These are phyloP conservation scores for Montipora sp. DNA, from an alignment of 64 coral and sea anemone genomes.

Conservation along the genomic window DNA sequence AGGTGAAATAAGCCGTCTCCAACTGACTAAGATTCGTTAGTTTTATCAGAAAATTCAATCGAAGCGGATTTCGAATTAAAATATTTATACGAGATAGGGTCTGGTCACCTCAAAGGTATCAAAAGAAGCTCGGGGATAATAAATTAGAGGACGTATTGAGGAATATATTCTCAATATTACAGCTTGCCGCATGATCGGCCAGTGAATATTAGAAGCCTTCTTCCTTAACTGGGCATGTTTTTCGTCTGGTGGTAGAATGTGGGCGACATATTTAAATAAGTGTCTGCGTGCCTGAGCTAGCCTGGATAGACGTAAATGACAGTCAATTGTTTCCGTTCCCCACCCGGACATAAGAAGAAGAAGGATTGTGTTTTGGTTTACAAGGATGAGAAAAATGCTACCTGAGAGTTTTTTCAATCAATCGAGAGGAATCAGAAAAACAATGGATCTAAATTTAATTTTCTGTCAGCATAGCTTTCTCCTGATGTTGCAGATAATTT, in stretches of 20 bases:
- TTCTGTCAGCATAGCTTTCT: not conserved
- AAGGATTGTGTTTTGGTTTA: not conserved
- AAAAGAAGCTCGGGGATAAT: not conserved
- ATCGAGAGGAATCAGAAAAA: not conserved
- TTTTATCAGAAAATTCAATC: not conserved
- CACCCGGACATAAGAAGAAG: not conserved
- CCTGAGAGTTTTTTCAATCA: no score
- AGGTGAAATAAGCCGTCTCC: no score
- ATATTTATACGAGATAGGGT: conserved; percentile 19
- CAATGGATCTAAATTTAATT: not conserved
- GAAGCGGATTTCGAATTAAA: not conserved
- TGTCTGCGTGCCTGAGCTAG: conserved; percentile 24
- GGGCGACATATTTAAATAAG: not conserved
- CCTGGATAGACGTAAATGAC: conserved; percentile 24
- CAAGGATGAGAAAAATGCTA: no score
- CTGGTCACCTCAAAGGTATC: not conserved
- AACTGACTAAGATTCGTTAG: no score
- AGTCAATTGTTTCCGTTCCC: not conserved
- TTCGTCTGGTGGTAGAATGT: not conserved
- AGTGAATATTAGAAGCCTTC: not conserved
- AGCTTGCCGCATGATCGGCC: not conserved
- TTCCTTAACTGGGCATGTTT: not conserved
- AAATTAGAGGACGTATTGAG: not conserved
- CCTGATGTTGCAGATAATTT: not conserved
- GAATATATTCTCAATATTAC: not conserved